Evolutionary conservation across 2,797 vertebrate species (phyloP).

Genomic region (Anniella stebbinsi): DNA sequence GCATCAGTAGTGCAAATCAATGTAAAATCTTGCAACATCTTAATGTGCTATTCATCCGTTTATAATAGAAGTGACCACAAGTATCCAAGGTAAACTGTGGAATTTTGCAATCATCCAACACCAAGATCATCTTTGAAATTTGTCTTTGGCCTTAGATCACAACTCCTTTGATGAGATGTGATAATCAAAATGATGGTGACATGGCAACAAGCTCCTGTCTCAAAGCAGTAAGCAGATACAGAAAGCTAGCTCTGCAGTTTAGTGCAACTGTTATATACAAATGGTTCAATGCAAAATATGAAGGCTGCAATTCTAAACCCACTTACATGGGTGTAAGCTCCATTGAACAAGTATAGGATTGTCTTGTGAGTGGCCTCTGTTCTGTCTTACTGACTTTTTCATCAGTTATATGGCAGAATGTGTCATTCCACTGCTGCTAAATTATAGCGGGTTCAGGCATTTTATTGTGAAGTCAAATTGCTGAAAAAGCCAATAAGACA

Average conservation of each 20-base stretch:
- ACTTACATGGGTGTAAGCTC: background rate
- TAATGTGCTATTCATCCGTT: background rate
- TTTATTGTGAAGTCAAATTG: background rate
- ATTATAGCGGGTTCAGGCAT: background rate
- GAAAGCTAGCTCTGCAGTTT: background rate
- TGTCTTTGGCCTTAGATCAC: background rate
- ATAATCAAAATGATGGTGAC: background rate
- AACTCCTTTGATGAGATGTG: background rate
- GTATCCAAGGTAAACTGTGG: background rate
- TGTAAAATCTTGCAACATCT: background rate
- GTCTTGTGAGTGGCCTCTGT: background rate
- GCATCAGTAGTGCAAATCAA: background rate
- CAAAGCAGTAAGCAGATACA: background rate
- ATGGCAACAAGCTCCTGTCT: background rate
- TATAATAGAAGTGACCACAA: background rate
- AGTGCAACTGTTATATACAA: background rate
- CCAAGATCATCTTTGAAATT: background rate
- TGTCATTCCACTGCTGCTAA: background rate
- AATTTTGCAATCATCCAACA: background rate
- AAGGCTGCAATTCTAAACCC: background rate
- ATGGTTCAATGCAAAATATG: background rate
- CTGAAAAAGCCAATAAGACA: background rate
- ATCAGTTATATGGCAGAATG: background rate
- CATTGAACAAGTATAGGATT: background rate
- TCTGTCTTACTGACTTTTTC: background rate